Evolutionary conservation across 2,113 vertebrate species (phyloP).

Genomic region (Phalacrocorax carbo): DNA sequence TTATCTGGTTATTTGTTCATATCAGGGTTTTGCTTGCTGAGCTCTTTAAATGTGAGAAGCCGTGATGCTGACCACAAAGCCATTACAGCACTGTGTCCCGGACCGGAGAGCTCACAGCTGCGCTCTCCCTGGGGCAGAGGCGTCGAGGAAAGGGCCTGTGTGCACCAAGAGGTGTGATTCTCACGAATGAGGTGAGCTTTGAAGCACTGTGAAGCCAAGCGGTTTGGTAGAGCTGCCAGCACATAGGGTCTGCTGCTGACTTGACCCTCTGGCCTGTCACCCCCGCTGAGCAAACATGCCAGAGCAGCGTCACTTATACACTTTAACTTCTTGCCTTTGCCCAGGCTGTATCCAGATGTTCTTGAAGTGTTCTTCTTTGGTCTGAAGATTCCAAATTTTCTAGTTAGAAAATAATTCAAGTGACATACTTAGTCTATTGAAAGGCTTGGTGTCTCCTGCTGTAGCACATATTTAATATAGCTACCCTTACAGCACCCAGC

Average conservation of each 20-base stretch:
- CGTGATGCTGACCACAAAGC: slow-evolving; percentile 11
- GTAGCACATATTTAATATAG: slow-evolving; percentile 1
- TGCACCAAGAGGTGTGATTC: neutral
- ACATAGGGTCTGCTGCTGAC: neutral
- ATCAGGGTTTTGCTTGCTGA: neutral
- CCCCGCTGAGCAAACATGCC: neutral
- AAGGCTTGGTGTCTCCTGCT: neutral
- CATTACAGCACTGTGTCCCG: neutral
- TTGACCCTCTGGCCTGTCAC: neutral
- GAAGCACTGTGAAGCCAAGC: neutral
- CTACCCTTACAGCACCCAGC: neutral
- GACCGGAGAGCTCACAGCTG: neutral
- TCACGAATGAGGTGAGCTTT: neutral
- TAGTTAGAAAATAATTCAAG: neutral
- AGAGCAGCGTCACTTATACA: neutral
- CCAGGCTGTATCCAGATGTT: neutral
- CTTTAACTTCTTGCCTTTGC: neutral
- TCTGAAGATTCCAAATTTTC: slow-evolving; percentile 1
- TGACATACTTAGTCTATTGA: slow-evolving; percentile 30
- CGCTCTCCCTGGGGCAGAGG: neutral
- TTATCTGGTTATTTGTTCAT: neutral
- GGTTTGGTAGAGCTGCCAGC: neutral
- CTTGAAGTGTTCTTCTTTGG: neutral
- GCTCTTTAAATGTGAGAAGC: neutral
- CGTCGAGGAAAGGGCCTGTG: neutral